Base-by-base conservation (phyloP, 1,140 invertebrate genomes). In the Diploscapter pachys region DNA sequence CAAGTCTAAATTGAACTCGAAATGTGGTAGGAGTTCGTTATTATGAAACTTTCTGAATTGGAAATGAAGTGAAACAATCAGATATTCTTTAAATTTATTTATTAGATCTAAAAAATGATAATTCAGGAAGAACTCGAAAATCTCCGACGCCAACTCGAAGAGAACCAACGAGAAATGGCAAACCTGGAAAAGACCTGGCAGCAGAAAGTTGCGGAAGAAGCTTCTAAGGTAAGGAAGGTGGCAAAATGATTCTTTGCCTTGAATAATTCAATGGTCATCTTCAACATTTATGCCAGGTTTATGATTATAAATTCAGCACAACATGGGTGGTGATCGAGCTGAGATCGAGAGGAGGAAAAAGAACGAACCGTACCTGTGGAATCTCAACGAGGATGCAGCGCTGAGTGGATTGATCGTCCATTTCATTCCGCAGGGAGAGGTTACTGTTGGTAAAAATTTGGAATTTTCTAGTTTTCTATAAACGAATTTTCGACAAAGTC, bases 341-440 rank as follows among this genome's bases (percentile, higher is more conserved):
- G 82, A 87, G 71, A 86, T 88, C 48, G 85, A 87, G 71, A 83
- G 87, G 72, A 89, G 89, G 70, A 88, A 88, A 79, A 87, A 87
- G 77, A 86, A 80, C n/a, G 83, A 86, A 59, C 87, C 89, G 8
- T 88, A 90, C 85, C 81, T 90, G 9, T 90, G 87, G 79, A 91
- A 90, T 83, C 81, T 90, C 57, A 90, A 91, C 82, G 86, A 88
- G 75, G 90, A 90, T 83, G 88, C 89, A 5, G 86, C 87, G 81
- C 82, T 90, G 56, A 87, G 88, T 1, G 89, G 89, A 4, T 87
- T 89, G 80, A 87, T 90, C 70, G 83, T 89, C 53, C 87, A 89
- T 81, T 88, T 90, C 78, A 79, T 90, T 8, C 86, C 87, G 55
- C 76, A 79, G 3, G 87, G 88, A 11, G 82, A 82, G 31, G 88